Percentiles rank a stretch among this genome's conserved stretches.
Conservation (phyloP, 2,888 invertebrate genomes). For the Aphidoletes aphidimyza region DNA sequence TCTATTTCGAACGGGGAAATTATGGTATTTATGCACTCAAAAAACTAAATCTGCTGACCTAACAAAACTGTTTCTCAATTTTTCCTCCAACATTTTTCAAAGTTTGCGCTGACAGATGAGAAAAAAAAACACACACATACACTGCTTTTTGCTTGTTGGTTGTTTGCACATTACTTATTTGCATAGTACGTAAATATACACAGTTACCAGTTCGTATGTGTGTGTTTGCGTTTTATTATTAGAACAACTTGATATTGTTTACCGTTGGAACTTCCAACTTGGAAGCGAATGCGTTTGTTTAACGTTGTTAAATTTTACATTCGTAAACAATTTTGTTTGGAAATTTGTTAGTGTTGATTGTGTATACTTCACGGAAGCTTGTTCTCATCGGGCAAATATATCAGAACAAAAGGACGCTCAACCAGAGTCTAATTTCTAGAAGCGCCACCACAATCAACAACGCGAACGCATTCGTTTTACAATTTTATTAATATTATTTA, state of each 20-base stretch:
- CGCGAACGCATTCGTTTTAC: background rate
- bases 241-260: background rate
- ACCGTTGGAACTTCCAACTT: background rate
- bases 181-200: background rate
- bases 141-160: no score
- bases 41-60: no score
- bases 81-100: no score
- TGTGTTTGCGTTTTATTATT: background rate
- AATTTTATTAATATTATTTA: constrained; percentile 22
- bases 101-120: no score
- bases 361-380: background rate
- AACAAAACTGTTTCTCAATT: no score
- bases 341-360: background rate
- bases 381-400: background rate
- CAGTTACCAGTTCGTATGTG: background rate
- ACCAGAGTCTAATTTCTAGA: background rate
- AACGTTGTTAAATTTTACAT: background rate
- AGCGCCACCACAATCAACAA: background rate
- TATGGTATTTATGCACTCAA: no score
- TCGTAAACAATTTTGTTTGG: constrained; percentile 32
- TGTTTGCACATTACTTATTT: no score
- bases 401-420: background rate
- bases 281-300: background rate
- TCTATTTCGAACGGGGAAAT: no score
- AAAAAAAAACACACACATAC: no score